These are phyloP conservation scores for Trisateles emortualis DNA, from an alignment of 2,888 invertebrate species.

Conservation along the genomic window DNA sequence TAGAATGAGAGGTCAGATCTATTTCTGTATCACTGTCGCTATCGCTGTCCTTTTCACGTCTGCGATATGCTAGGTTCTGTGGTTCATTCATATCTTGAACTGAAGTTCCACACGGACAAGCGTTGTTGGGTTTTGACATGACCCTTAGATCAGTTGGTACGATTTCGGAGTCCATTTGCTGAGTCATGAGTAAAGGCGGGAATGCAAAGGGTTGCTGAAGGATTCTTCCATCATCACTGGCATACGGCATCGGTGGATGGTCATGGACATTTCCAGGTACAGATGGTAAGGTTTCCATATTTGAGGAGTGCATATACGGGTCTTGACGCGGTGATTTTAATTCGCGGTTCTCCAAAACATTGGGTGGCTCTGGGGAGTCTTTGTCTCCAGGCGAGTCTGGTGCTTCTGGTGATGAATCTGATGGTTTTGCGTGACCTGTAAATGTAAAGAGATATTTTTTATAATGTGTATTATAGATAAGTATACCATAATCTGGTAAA, in stretches of 20 bases:
- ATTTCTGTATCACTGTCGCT: slow-evolving; percentile 84
- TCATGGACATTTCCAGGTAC: slow-evolving; percentile 61
- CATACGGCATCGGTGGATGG: slow-evolving; percentile 66
- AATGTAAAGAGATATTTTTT: slow-evolving; percentile 36
- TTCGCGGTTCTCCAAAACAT: slow-evolving; percentile 66
- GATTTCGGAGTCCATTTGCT: slow-evolving; percentile 68
- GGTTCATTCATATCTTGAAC: slow-evolving; percentile 66
- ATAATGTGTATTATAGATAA: no score
- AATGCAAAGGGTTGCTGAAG: slow-evolving; percentile 72
- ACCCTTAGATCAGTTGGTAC: slow-evolving; percentile 79
- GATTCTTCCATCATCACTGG: slow-evolving; percentile 70
- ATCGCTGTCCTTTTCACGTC: slow-evolving; percentile 68
- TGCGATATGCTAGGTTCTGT: slow-evolving; percentile 75
- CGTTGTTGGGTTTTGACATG: slow-evolving; percentile 66
- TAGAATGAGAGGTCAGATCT: slow-evolving; percentile 83
- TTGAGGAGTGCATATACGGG: slow-evolving; percentile 67
- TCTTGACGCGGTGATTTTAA: slow-evolving; percentile 74
- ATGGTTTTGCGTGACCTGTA: slow-evolving; percentile 78
- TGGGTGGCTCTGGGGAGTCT: slow-evolving; percentile 73
- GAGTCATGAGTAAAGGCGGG: slow-evolving; percentile 71
- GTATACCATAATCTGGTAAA: no score
- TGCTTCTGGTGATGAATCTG: slow-evolving; percentile 79
- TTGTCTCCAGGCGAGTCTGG: slow-evolving; percentile 77
- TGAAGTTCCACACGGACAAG: slow-evolving; percentile 67
- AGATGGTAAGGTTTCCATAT: slow-evolving; percentile 61